These are phyloP conservation scores for Alouatta palliata DNA, from an alignment of 2,113 vertebrate genomes.

Conservation along the genomic window DNA sequence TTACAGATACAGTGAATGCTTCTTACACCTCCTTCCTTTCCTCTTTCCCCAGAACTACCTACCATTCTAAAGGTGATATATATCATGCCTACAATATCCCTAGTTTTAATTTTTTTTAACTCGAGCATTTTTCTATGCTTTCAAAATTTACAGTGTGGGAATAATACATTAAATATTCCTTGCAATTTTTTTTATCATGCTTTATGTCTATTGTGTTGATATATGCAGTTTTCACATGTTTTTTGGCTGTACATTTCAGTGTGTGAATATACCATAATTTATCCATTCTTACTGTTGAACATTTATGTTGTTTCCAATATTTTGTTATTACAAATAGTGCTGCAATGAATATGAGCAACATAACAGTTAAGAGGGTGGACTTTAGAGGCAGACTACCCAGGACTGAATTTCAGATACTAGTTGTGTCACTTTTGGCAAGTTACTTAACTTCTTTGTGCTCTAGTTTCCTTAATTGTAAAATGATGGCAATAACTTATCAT, in stretches of 20 bases:
- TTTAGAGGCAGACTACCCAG: not conserved
- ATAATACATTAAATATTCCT: not conserved
- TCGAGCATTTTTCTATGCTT: not conserved
- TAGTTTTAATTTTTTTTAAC: constrained; percentile 14
- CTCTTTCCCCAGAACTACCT: not conserved
- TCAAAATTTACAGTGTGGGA: not conserved
- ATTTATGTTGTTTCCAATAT: not conserved
- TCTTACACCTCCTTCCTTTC: too few relatives aligned
- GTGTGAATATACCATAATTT: not conserved
- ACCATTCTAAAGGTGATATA: not conserved
- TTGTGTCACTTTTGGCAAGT: not conserved
- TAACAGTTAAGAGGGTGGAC: not conserved
- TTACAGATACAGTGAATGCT: too few relatives aligned
- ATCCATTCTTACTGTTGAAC: not conserved
- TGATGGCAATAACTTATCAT: not conserved
- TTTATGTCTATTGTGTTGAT: not conserved
- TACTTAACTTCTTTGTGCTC: not conserved
- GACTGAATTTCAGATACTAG: not conserved
- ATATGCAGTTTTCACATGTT: not conserved
- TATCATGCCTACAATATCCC: not conserved
- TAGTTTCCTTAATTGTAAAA: not conserved
- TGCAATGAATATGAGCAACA: not conserved
- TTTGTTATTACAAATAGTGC: not conserved
- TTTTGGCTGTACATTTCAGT: not conserved
- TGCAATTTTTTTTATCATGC: not conserved